Evolutionary conservation across 2,113 vertebrate genomes (phyloP).

Genomic region (Bolborhynchus lineola): DNA sequence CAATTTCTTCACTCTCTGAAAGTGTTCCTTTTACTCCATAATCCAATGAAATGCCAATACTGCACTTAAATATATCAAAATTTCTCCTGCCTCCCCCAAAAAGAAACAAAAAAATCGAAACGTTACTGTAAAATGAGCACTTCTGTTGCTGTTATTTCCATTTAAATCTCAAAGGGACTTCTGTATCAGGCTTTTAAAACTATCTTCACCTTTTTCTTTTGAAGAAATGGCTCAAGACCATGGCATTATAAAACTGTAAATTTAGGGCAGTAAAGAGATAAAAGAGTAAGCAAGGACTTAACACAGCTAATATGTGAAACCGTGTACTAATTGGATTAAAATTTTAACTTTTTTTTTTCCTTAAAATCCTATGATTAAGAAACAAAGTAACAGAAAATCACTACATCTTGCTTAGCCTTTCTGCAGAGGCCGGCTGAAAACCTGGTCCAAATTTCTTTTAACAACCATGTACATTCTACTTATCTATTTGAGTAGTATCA

Average conservation of each 20-base stretch:
- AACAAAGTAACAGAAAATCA: not conserved
- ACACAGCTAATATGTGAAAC: not conserved
- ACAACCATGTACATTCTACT: rapidly evolving
- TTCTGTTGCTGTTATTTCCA: not conserved
- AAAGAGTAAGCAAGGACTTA: not conserved
- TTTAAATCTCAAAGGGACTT: not conserved
- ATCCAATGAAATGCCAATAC: not conserved
- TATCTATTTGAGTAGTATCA: not conserved
- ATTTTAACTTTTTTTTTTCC: not conserved
- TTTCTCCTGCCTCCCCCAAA: not conserved
- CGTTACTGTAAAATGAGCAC: not conserved
- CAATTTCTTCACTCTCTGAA: not conserved
- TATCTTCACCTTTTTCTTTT: not conserved
- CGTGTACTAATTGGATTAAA: not conserved
- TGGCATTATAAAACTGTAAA: not conserved
- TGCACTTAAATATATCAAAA: not conserved
- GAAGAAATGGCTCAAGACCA: not conserved
- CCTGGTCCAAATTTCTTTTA: not conserved
- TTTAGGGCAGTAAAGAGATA: not conserved
- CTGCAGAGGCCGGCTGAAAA: not conserved
- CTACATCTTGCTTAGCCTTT: not conserved
- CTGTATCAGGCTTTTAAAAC: not conserved
- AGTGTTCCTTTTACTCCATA: not conserved
- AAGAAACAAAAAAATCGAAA: not conserved
- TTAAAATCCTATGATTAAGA: not conserved